phyloP scores from a whole-genome alignment of 2,113 vertebrate genomes.

The human region DNA sequence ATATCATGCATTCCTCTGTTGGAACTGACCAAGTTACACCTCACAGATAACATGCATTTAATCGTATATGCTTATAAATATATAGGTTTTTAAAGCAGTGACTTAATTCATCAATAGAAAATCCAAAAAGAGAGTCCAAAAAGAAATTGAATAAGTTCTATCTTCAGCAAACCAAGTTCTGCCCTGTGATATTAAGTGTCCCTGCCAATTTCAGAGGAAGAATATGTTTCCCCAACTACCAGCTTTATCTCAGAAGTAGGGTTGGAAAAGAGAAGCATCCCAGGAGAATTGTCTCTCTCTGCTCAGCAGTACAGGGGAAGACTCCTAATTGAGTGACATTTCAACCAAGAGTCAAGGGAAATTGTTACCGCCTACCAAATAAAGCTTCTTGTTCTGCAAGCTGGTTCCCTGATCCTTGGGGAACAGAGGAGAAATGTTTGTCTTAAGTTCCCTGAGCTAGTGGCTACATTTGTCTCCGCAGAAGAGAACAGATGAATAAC shows the following conservation, averaged over 20 bases:
- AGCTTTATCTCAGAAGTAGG: constrained; percentile 12
- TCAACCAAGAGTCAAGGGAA: constrained; percentile 57
- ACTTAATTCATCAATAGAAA: constrained; percentile 12
- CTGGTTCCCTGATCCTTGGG: neutral
- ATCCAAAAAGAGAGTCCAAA: neutral
- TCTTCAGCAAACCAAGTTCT: neutral
- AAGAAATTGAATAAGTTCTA: neutral
- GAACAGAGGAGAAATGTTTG: neutral
- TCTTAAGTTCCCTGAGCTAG: neutral
- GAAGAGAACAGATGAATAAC: constrained; percentile 40
- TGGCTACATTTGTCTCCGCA: neutral
- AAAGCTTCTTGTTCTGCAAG: constrained; percentile 50
- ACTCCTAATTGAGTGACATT: constrained; percentile 68
- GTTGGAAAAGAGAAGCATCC: neutral
- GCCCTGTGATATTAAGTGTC: neutral
- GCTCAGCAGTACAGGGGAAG: neutral
- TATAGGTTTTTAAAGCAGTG: neutral
- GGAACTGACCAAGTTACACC: neutral
- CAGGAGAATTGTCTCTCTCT: constrained; percentile 20
- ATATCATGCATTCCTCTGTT: neutral
- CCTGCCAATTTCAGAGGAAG: constrained; percentile 41
- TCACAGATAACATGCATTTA: neutral
- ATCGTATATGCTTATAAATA: neutral
- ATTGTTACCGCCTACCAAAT: constrained; percentile 48
- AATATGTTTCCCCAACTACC: neutral